Base-by-base conservation (phyloP, 2,797 vertebrate genomes). In the Sebastes melanostomus region DNA sequence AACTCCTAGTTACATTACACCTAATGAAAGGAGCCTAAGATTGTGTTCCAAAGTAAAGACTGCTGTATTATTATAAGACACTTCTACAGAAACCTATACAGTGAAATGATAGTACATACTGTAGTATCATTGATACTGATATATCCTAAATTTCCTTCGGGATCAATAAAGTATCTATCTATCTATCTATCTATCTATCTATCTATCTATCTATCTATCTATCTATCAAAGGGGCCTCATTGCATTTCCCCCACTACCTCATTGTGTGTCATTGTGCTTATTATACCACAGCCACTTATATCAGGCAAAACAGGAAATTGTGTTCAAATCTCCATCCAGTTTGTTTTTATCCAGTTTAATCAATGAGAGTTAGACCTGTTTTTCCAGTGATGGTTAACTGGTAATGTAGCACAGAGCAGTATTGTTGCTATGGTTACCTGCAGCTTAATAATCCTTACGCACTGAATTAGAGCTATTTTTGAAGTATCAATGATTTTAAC, bases 401-500 rank as follows among this genome's bases (percentile, higher is more conserved):
- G 7, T 18, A 34, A 62, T 36, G 18, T 13, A 32, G 56, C 20
- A 61, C 22, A 58, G 54, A 62, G 54, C 50, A 36, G 27, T 24
- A 66, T 14, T 60, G 72, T 80, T 81, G 42, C 67, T 55, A 80
- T 70, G n/a, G 72, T 81, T 76, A 83, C 54, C 50, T 50, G n/a
- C 62, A 63, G 56, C 24, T 61, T 32, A 42, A 75, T 60, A 42
- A 52, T 66, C 7, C 5, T 34, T 30, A 13, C 0, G 13, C 18
- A 72, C 30, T 62, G 52, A 76, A 59, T 30, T 20, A 7, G 13
- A 66, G 29, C 54, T 63, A 71, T 70, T 62, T 77, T 75, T 72
- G 10, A 67, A 63, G n/a, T 59, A 59, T 52, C 32, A 20, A 11
- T 60, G 13, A 52, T 75, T 80, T 72, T 22, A 69, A 58, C 24